Base-by-base conservation (phyloP, 2,113 vertebrate genomes). In the Campylorhamphus procurvoides region DNA sequence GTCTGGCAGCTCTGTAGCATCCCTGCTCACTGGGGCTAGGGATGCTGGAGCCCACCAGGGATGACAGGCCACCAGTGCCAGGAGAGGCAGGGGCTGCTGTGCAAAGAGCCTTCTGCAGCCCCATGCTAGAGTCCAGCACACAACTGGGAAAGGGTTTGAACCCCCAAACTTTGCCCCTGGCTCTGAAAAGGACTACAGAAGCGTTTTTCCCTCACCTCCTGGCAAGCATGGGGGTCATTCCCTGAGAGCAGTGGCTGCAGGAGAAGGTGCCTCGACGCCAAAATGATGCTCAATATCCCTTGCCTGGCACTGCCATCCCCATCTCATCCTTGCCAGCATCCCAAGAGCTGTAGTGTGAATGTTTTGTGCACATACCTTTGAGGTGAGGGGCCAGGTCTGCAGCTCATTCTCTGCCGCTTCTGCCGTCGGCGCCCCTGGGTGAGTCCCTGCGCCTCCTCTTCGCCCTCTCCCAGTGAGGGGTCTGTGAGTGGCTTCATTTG, bases 251-350 rank as follows among this genome's bases (percentile, higher is more conserved):
- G 28, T 0, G 42, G 8, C 84, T 49, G 18, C 27, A 63, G 28
- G 14, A 37, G 62, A 64, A 63, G 27, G 2, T 6, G 40, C 4
- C 2, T 1, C 56, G 39, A 1, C 0, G 24, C 46, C 23, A 3
- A 28, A 80, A 13, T 0, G 4, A 18, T 13, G 84, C 42, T 89
- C 50, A 3, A 7, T 6, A 71, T 24, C 44, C 22, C 27, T 46
- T 27, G 20, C 33, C 83, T 15, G 59, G 59, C 64, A 9, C 22
- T 3, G 6, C 69, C 19, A 0, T 11, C 31, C 14, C 58, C 1
- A 0, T 62, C 58, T 58, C 25, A 7, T 37, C 69, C 77, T 53
- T 1, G 1, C 28, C 1, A 6, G 60, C 62, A 20, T 35, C 49
- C 40, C 4, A 0, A 7, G 37, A 77, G 37, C 28, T 2, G 1